A percentile compares a stretch with the other conserved stretches of the same genome.
Evolutionary conservation across 2,888 invertebrate genomes (phyloP).

Genomic region (Ichneumoninae sp.): DNA sequence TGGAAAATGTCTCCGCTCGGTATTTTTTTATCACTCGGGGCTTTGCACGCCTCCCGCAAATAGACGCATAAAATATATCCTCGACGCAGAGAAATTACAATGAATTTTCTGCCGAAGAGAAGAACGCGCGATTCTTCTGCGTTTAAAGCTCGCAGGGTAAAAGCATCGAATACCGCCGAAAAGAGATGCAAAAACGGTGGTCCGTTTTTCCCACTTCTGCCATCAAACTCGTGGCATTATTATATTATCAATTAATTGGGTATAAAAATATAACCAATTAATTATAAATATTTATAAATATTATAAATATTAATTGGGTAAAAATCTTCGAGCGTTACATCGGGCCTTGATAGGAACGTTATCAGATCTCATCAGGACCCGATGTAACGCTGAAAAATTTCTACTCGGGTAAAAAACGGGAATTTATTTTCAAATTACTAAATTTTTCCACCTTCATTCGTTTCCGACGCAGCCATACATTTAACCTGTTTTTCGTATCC

Average conservation of each 20-base stretch:
- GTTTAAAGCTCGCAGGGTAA: background rate
- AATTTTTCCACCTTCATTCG: background rate
- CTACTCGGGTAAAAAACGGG: background rate
- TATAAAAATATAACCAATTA: too few species aligned
- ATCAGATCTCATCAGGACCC: too few species aligned
- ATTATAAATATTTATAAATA: too few species aligned
- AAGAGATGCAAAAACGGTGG: too few species aligned
- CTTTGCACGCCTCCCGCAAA: slow-evolving; percentile 36
- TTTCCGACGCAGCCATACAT: background rate
- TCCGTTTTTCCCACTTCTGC: too few species aligned
- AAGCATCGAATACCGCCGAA: too few species aligned
- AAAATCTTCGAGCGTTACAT: too few species aligned
- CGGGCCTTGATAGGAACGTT: too few species aligned
- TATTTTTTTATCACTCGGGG: slow-evolving; percentile 47
- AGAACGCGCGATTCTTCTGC: background rate
- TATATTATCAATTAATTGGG: too few species aligned
- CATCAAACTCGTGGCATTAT: background rate
- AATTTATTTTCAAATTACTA: background rate
- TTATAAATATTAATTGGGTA: too few species aligned
- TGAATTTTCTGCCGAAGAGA: slow-evolving; percentile 8
- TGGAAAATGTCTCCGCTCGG: slow-evolving; percentile 55
- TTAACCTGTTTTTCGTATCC: background rate
- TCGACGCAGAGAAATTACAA: background rate
- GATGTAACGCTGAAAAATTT: too few species aligned
- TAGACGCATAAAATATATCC: slow-evolving; percentile 36